Evolutionary conservation across 2,888 invertebrate species (phyloP).

Genomic region (Brachylomia viminalis): DNA sequence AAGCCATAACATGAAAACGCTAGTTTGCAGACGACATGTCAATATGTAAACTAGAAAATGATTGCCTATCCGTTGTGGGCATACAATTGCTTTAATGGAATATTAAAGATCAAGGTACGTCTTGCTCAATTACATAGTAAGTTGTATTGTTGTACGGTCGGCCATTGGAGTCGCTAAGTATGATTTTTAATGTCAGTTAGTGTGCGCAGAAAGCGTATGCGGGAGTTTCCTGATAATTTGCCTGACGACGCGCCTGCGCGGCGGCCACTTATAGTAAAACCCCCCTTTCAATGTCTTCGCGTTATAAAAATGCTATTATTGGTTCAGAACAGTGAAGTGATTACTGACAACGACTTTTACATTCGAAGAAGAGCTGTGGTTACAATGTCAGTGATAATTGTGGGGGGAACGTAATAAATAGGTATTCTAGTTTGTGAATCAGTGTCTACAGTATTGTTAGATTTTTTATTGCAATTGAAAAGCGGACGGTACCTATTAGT

Average conservation of each 20-base stretch:
- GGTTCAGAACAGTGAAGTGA: constrained; percentile 56
- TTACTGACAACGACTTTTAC: constrained; percentile 56
- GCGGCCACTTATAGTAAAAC: constrained; percentile 79
- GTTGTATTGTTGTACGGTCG: constrained; percentile 72
- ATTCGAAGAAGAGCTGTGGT: constrained; percentile 53
- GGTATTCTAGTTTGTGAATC: constrained; percentile 49
- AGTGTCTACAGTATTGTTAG: constrained; percentile 51
- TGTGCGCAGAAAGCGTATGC: constrained; percentile 89
- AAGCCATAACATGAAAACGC: constrained; percentile 58
- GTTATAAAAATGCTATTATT: constrained; percentile 74
- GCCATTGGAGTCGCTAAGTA: constrained; percentile 80
- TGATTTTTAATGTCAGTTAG: constrained; percentile 83
- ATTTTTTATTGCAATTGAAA: constrained; percentile 48
- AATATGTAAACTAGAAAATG: constrained; percentile 66
- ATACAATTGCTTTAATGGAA: constrained; percentile 67
- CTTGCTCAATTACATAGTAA: constrained; percentile 71
- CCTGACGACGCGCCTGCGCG: constrained; percentile 77
- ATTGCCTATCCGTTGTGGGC: constrained; percentile 51
- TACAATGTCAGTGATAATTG: constrained; percentile 65
- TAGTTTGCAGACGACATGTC: constrained; percentile 59
- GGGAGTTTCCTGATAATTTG: constrained; percentile 86
- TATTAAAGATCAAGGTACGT: constrained; percentile 68
- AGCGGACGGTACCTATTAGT: constrained; percentile 25
- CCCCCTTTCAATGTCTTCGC: constrained; percentile 73
- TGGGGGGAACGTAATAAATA: constrained; percentile 44